Base-by-base conservation (phyloP, 2,797 vertebrate genomes). In the Prunella strophiata region DNA sequence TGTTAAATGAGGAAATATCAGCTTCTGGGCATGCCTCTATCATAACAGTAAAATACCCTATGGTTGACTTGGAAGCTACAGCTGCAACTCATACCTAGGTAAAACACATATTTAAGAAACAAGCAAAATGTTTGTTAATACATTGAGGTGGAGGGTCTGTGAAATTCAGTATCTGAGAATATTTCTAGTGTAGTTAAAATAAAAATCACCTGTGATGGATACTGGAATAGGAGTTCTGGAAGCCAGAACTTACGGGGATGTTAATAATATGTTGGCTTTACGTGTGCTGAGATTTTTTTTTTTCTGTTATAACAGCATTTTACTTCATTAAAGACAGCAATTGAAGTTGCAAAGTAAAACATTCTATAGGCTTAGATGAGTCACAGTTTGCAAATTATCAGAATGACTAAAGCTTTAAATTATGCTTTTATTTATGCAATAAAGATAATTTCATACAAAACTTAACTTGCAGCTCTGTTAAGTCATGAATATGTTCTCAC, bases 331-430 rank as follows among this genome's bases (percentile, higher is more conserved):
- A 85, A 65, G 26, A 34, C 18, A 79, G 22, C 38, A 84, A 10
- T 27, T 73, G n/a, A 94, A 66, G 19, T 83, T 89, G 52, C 10
- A 66, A 68, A 82, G 10, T 34, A 52, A 58, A 76, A 27, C 13
- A 57, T 80, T 70, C 48, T 59, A 10, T 73, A 70, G 30, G 18
- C 15, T 91, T 84, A 88, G 40, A 34, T 15, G 3, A 91, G 62
- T 75, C 54, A 34, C 29, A 47, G 51, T 91, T 85, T 90, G 51
- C 54, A 88, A 75, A 58, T 93, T 61, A 73, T 66, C 76, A 62
- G 47, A 93, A 75, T 78, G 54, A 75, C 19, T 81, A 83, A 78
- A 94, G 36, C 43, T 51, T 71, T 96, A 75, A 85, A 93, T 93
- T 91, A 42, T 3, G 11, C 36, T 77, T 90, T 42, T 55, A 71